phyloP scores from a whole-genome alignment of 2,888 invertebrate genomes.

The Diadegma fenestrale region DNA sequence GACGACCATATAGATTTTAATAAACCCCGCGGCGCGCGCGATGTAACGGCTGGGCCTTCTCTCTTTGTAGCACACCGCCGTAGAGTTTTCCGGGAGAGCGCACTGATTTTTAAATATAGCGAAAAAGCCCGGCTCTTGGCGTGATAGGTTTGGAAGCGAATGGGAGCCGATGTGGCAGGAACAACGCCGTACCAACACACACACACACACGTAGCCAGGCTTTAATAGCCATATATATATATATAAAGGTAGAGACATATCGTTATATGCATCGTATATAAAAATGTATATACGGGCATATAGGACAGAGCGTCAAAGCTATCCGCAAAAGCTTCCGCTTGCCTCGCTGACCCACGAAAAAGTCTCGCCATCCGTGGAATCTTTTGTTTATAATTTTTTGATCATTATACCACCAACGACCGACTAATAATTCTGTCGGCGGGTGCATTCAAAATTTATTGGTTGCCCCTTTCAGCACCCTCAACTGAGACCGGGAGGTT shows the following conservation, averaged over 20 bases:
- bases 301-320: constrained; percentile 80
- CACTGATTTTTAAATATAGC: constrained; percentile 85
- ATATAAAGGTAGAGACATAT: background rate
- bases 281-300: constrained; percentile 8
- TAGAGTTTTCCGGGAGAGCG: constrained; percentile 83
- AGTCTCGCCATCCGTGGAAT: constrained; percentile 85
- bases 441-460: constrained; percentile 83
- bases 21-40: constrained; percentile 80
- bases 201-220: constrained; percentile 34
- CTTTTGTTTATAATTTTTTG: constrained; percentile 85
- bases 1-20: constrained; percentile 78
- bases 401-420: constrained; percentile 83
- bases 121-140: constrained; percentile 58
- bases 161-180: constrained; percentile 70
- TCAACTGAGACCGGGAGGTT: constrained; percentile 10
- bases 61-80: constrained; percentile 78
- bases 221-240: constrained; percentile 37
- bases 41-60: constrained; percentile 81
- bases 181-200: constrained; percentile 66
- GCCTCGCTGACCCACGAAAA: constrained; percentile 84
- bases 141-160: constrained; percentile 80
- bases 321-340: constrained; percentile 80
- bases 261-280: constrained; percentile 1
- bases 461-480: constrained; percentile 62
- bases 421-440: constrained; percentile 71